Evolutionary conservation across 2,888 invertebrate species (phyloP).

Genomic region (Polia nebulosa): DNA sequence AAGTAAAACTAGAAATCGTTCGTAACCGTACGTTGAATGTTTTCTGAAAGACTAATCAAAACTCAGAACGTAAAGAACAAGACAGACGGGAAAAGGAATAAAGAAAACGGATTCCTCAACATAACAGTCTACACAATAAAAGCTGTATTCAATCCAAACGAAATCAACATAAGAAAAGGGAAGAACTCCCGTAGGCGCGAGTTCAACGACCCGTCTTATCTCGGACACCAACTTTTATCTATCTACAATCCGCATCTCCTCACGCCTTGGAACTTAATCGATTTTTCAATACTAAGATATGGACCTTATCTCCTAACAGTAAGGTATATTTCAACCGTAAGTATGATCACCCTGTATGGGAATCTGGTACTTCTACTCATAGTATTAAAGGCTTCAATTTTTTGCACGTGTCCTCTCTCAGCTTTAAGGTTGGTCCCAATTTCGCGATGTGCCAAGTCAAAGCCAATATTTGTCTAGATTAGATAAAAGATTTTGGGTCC

Average conservation of each 20-base stretch:
- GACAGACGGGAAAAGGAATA: slow-evolving; percentile 35
- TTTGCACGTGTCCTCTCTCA: slow-evolving; percentile 46
- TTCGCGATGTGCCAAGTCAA: slow-evolving; percentile 78
- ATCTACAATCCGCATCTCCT: slow-evolving; percentile 82
- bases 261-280: slow-evolving; percentile 76
- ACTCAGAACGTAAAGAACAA: slow-evolving; percentile 33
- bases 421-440: slow-evolving; percentile 67
- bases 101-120: slow-evolving; percentile 45
- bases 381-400: slow-evolving; percentile 64
- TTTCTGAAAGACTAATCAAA: slow-evolving; percentile 23
- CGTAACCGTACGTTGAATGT: too few species aligned
- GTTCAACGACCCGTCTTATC: slow-evolving; percentile 87
- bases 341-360: slow-evolving; percentile 54
- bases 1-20: neutral
- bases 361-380: slow-evolving; percentile 64
- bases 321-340: slow-evolving; percentile 70
- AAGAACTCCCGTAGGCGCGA: slow-evolving; percentile 69
- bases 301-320: slow-evolving; percentile 74
- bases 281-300: slow-evolving; percentile 72
- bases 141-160: slow-evolving; percentile 71
- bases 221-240: slow-evolving; percentile 83
- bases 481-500: slow-evolving; percentile 78
- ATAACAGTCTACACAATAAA: slow-evolving; percentile 70
- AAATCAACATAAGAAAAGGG: slow-evolving; percentile 79
- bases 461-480: slow-evolving; percentile 84